Evolutionary conservation across 1,140 invertebrate species (phyloP), one percentile per base, ranked within the genome.

Genomic region (Frieseomelitta varia): DNA sequence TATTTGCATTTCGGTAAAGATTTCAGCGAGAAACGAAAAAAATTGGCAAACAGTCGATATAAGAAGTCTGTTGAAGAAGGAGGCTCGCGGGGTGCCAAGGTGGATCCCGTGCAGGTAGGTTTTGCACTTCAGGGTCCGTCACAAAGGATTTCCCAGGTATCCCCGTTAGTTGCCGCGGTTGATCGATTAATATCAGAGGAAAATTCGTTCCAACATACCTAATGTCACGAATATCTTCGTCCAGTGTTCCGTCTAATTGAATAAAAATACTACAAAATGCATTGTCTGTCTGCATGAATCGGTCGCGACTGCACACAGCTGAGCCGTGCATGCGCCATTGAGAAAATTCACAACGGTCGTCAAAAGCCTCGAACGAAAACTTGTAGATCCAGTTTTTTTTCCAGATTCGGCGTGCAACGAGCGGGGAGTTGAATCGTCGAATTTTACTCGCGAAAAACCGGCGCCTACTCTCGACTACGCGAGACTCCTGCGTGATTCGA

Each of bases 251-350:
- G 78, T 91, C 80, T 92, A 90, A 85, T 90, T 69, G 63, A 82
- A 89, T 89, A 91, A 90, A 91, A 92, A 81, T 81, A 88, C 87
- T 84, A 82, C 86, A 89, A 91, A 91, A 87, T 88, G 85, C 92
- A 92, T 93, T 88, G 88, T 88, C 85, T 83, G 82, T 81, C 85
- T 85, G 83, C 87, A 85, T 77, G 86, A 83, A 90, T 74, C 83
- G 81, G 67, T 87, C 84, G 80, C 88, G 79, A 87, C 84, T 69
- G 78, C 86, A 86, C 87, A 92, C 92, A 92, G 92, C 93, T 93
- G 92, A 93, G 92, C 91, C 87, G 91, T 92, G 91, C 83, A 86
- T 93, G 92, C 92, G 92, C 92, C 93, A 93, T 93, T 93, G 85
- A 86, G 85, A 89, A 89, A 90, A 92, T 85, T 85, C 83, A 92